A percentile compares a stretch with the other conserved stretches of the same genome.
Conservation (phyloP, 92 coral and sea anemone species). For the Actinostola sp. region DNA sequence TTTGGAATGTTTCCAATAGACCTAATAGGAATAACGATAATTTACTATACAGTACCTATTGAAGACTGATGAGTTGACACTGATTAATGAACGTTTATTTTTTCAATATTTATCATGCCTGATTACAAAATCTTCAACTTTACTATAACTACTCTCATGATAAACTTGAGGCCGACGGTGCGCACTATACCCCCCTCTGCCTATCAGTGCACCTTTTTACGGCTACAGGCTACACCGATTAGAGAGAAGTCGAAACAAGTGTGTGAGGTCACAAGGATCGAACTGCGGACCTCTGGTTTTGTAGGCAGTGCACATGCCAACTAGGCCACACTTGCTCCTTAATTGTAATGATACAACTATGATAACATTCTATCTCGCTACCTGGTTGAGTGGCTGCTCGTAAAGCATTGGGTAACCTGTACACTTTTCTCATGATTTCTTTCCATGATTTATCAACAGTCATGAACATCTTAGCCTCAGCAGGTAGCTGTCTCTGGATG, state of each 20-base stretch:
- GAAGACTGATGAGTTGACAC: neutral
- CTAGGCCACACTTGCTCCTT: no score
- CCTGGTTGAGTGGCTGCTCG: conserved; percentile 99
- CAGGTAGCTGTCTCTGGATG: conserved; percentile 98
- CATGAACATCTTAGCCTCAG: conserved; percentile 99
- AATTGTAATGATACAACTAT: no score
- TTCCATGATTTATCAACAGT: conserved; percentile 99
- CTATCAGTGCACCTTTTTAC: no score
- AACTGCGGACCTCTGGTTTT: no score
- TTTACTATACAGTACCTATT: neutral
- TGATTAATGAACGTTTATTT: no score
- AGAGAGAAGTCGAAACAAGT: neutral
- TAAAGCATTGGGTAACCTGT: conserved; percentile 95
- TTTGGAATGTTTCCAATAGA: conserved; percentile 91
- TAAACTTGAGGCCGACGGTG: no score
- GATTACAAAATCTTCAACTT: no score
- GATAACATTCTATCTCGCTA: conserved; percentile 9
- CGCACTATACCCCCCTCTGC: no score
- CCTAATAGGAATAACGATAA: conserved; percentile 34
- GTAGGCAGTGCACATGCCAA: no score
- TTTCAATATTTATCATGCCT: no score
- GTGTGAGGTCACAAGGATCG: neutral
- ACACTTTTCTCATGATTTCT: conserved; percentile 96
- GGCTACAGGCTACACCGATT: neutral
- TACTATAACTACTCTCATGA: no score